Conservation (phyloP, 2,888 invertebrate species). For the Cecidostiba fungosa region DNA sequence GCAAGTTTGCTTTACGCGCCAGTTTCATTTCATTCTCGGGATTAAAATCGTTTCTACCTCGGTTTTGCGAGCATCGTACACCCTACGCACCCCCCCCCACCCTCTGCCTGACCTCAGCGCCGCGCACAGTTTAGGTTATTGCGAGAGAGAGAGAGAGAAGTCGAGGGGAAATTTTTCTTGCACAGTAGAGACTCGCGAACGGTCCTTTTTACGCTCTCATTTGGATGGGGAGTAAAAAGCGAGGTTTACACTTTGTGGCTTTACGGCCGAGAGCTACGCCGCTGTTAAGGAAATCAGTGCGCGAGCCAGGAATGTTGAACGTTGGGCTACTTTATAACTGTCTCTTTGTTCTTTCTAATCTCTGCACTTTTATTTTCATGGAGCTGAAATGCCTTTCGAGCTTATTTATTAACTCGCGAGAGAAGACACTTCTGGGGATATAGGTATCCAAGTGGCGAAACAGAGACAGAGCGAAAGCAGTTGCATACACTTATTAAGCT, state of each 20-base stretch:
- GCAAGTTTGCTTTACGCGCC: slow-evolving; percentile 49
- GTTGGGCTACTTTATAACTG: neutral
- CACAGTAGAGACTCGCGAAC: neutral
- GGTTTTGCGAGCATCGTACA: neutral
- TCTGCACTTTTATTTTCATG: neutral
- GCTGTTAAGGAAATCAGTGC: slow-evolving; percentile 12
- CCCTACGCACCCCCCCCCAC: neutral
- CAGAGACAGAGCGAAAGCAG: too few species aligned
- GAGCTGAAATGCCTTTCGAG: neutral
- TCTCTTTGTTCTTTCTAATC: neutral
- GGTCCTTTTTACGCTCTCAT: slow-evolving; percentile 32
- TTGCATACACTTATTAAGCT: too few species aligned
- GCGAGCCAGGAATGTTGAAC: neutral
- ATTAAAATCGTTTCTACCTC: slow-evolving; percentile 48
- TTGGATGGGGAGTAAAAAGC: slow-evolving; percentile 27
- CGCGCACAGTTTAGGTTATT: neutral
- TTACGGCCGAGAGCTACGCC: neutral
- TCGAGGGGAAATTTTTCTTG: neutral
- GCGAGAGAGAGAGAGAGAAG: neutral
- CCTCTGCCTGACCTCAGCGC: neutral
- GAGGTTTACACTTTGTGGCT: slow-evolving; percentile 38
- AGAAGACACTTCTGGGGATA: neutral
- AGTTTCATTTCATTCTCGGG: slow-evolving; percentile 39
- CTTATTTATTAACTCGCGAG: neutral
- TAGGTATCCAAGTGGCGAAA: too few species aligned